Evolutionary conservation across 23 tunicate species (phyloP).

Genomic region (Oikopleura albicans): DNA sequence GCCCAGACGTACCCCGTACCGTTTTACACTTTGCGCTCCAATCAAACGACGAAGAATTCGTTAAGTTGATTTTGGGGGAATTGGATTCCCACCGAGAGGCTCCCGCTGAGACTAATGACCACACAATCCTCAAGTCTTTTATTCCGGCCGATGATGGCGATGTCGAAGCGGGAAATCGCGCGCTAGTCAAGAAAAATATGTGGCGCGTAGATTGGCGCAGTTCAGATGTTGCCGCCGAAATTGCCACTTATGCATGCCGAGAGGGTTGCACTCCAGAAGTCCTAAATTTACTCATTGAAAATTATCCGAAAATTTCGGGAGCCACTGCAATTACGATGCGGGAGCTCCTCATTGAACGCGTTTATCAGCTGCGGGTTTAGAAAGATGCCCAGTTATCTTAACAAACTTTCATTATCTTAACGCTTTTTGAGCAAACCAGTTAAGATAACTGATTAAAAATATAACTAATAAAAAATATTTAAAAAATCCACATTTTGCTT

Average conservation of each 20-base stretch:
- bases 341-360: slow-evolving; percentile 56
- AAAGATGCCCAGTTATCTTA: no score
- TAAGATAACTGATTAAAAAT: no score
- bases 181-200: neutral
- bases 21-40: slow-evolving; percentile 1
- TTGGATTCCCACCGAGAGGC: neutral
- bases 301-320: slow-evolving; percentile 37
- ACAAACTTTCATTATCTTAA: no score
- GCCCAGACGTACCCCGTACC: neutral
- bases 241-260: slow-evolving; percentile 60
- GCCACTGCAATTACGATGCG: slow-evolving; percentile 47
- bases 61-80: neutral
- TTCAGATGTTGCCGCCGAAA: slow-evolving; percentile 32
- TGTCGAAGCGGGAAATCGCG: neutral
- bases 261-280: slow-evolving; percentile 45
- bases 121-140: neutral
- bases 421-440: no score
- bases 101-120: neutral
- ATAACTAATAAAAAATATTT: no score
- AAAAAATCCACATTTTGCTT: no score
- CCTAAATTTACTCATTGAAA: slow-evolving; percentile 35
- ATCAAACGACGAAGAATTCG: slow-evolving; percentile 14
- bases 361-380: no score
- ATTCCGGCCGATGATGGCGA: neutral
- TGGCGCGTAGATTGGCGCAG: neutral